Evolutionary conservation across 2,888 invertebrate genomes (phyloP), one percentile per base, ranked within the genome.

Genomic region (Sphecodes monilicornis): DNA sequence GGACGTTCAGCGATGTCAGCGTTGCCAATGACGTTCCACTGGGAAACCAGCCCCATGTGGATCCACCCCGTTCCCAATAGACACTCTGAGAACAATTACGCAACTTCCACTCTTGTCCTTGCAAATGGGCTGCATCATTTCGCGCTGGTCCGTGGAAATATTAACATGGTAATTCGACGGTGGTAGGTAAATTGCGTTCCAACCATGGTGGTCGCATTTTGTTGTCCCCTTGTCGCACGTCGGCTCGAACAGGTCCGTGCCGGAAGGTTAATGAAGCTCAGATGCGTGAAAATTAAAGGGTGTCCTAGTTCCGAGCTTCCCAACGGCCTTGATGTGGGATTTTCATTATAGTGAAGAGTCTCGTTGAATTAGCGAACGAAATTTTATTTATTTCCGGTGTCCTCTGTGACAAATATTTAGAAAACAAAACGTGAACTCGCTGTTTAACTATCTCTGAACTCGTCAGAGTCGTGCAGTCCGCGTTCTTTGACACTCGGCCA

Each of bases 21-120:
- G 75, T 72, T 79, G 73, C 69, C 84, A 50, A 70, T 76, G 39
- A 84, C 70, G 79, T 81, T 87, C 79, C 66, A 76, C 50, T 22
- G 72, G 29, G 32, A 32, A 76, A n/a, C 5, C 32, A 73, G 26
- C 6, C 68, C 16, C 71, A 50, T 18, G 36, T 22, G 41, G 41
- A 11, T 16, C 57, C 6, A n/a, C 32, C 68, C 22, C 69, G 29
- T 75, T 66, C 66, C 64, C 69, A 18, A 75, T 80, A 43, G 22
- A 3, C 32, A 39, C 50, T 73, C 36, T 32, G 66, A 75, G 68
- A 43, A 71, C 75, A 76, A 74, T 68, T 57, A 79, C 43, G 29
- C 43, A 43, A 36, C 22, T 54, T 46, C 43, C 72, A 3, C 36
- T 26, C 43, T 41, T 41, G 60, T 41, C n/a, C n/a, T 26, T 10